Evolutionary conservation across 2,797 vertebrate genomes (phyloP).

Genomic region (Columba guinea): DNA sequence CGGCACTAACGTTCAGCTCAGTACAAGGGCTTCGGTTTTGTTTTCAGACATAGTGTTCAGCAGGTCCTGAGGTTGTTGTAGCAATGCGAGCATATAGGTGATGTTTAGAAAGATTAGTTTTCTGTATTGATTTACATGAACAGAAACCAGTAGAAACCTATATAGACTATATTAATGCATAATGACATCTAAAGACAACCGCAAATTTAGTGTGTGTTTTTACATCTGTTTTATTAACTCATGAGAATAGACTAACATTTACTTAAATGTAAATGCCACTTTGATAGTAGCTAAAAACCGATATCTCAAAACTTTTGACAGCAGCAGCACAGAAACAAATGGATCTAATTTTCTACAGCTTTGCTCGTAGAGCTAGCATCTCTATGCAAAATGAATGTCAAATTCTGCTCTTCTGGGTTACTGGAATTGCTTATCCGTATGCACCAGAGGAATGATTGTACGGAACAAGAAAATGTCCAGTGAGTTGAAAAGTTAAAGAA

Average conservation of each 20-base stretch:
- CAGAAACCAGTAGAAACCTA: background rate
- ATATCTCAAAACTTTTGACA: background rate
- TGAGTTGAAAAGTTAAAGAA: slow-evolving; percentile 14
- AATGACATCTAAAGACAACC: background rate
- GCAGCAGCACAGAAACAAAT: background rate
- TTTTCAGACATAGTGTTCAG: background rate
- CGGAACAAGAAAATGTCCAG: background rate
- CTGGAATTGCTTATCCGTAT: background rate
- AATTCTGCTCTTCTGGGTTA: background rate
- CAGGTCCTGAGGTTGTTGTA: background rate
- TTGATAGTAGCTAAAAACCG: background rate
- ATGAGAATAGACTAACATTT: background rate
- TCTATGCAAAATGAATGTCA: background rate
- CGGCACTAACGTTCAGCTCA: background rate
- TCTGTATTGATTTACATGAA: background rate
- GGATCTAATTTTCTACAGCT: background rate
- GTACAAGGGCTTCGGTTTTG: background rate
- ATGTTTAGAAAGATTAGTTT: background rate
- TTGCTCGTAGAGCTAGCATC: background rate
- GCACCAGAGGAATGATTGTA: background rate
- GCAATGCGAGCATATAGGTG: accelerated
- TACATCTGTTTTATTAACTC: background rate
- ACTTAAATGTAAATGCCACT: background rate
- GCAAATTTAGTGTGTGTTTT: background rate
- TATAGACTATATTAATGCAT: background rate